Conservation (phyloP, 2,888 invertebrate genomes). For the Zygaena filipendulae region DNA sequence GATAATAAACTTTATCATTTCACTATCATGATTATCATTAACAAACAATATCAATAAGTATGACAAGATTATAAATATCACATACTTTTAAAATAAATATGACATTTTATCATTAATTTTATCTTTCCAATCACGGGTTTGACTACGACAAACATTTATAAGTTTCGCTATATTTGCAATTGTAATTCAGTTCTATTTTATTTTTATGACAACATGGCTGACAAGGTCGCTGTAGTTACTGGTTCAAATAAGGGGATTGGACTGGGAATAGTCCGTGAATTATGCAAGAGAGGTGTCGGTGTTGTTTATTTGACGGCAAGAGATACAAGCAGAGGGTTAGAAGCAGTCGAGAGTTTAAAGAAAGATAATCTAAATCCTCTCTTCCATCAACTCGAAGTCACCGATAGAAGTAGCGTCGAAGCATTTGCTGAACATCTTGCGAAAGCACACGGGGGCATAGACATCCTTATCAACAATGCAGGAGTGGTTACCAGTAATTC, state of each 20-base stretch:
- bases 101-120: too few relatives aligned
- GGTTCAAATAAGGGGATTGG: slow-evolving; percentile 75
- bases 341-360: slow-evolving; percentile 62
- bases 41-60: too few relatives aligned
- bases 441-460: slow-evolving; percentile 21
- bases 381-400: slow-evolving; percentile 21
- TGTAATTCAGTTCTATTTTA: too few relatives aligned
- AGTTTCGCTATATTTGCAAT: too few relatives aligned
- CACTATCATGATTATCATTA: too few relatives aligned
- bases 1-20: too few relatives aligned
- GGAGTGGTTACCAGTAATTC: slow-evolving; percentile 13
- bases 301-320: slow-evolving; percentile 73
- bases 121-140: too few relatives aligned
- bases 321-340: slow-evolving; percentile 55
- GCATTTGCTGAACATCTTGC: slow-evolving; percentile 19
- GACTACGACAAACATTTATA: too few relatives aligned
- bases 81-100: too few relatives aligned
- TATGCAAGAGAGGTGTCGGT: slow-evolving; percentile 70
- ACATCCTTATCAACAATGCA: slow-evolving; percentile 25
- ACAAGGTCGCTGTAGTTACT: slow-evolving; percentile 55
- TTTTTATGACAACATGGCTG: too few relatives aligned
- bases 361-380: slow-evolving; percentile 44
- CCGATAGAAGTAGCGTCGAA: slow-evolving; percentile 18
- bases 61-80: too few relatives aligned
- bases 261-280: slow-evolving; percentile 66